Conservation (phyloP, 2,797 vertebrate genomes). For the Cercopithecus mitis region DNA sequence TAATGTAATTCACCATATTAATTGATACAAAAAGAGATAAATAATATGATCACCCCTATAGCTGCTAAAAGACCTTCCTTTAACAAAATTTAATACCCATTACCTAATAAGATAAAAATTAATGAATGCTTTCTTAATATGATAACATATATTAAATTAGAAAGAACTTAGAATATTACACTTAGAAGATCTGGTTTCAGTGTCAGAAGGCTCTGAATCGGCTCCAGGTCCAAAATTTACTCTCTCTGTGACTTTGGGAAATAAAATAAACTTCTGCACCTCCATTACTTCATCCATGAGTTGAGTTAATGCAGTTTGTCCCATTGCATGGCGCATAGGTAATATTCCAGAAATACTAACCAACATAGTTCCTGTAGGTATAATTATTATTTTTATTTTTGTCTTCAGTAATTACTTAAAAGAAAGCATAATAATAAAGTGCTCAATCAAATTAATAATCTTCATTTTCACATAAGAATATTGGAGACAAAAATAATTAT, state of each 20-base stretch:
- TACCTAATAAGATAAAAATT: neutral
- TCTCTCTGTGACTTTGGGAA: neutral
- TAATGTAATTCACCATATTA: neutral
- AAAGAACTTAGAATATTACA: neutral
- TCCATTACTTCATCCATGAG: neutral
- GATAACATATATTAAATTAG: neutral
- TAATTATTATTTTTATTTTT: neutral
- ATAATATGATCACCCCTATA: neutral
- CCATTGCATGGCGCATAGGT: rapidly evolving
- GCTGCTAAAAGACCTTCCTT: neutral
- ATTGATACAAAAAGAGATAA: neutral
- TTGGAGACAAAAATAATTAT: neutral
- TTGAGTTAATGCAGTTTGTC: neutral
- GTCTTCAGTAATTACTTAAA: neutral
- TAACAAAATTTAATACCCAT: neutral
- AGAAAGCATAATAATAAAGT: neutral
- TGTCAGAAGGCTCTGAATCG: neutral
- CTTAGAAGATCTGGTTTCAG: neutral
- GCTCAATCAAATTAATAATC: neutral
- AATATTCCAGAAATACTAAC: neutral
- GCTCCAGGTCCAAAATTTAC: neutral
- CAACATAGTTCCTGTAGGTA: neutral
- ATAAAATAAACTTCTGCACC: neutral
- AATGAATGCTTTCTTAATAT: neutral
- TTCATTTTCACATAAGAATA: neutral